Evolutionary conservation across 2,113 vertebrate species (phyloP), one percentile per base, ranked within the genome.

Genomic region (Anser brachyrhynchus): DNA sequence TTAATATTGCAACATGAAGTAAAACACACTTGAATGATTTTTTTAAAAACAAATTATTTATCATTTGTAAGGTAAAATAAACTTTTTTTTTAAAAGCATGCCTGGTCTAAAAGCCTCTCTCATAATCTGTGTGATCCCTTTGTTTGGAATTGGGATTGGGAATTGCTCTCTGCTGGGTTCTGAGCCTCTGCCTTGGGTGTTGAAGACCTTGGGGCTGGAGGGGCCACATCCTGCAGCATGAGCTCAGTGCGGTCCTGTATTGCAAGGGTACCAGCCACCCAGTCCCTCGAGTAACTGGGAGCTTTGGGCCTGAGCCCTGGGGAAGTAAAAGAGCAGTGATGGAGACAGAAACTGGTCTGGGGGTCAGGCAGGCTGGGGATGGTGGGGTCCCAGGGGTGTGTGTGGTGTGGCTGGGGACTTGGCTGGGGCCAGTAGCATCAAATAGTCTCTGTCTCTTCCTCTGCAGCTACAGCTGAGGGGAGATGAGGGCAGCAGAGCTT

Each of bases 21-120:
- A 97, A 81, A 82, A 89, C 80, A 97, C 96, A 97, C 95, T 97
- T 98, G 97, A 98, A 97, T 98, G 51, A 95, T 95, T 95, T 80
- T 89, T 76, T 92, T 11, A 58, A 93, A 97, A 94, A 39, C 69
- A 96, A 97, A 98, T 97, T 98, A 98, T 98, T 98, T 98, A 98
- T 98, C 97, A 46, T 98, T 97, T 98, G 96, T 98, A 98, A 97
- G 78, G 96, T 95, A 89, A 98, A 98, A 98, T 98, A 98, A 98
- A 98, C 93, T 49, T 87, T 96, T 98, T 98, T 96, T 94, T 97
- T 93, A 94, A 13, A 82, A 29, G 23, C 23, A 33, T 84, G 31
- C 67, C 8, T 65, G 61, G 16, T 17, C 61, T 72, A 7, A 54
- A 37, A 52, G n/a, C 8, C 25, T 78, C 80, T 2, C 1, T 46